Percentiles rank a stretch among this genome's conserved stretches.
Conservation (phyloP, 53 echinoderm and acorn worm species). For the Henricia sp. region DNA sequence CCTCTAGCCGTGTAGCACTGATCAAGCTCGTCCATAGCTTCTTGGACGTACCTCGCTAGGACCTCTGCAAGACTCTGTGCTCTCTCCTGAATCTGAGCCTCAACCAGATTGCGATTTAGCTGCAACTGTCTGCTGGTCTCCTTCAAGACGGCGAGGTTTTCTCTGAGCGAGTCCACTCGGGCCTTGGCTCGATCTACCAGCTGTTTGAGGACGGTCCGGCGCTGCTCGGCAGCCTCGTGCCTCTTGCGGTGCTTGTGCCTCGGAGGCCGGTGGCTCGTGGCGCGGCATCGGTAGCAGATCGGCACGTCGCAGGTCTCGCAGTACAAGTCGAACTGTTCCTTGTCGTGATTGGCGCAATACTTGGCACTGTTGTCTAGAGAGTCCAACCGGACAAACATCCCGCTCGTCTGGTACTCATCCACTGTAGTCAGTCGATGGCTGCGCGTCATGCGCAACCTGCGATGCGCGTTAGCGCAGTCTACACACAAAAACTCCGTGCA, state of each 20-base stretch:
- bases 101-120: constrained; percentile 70
- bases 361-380: constrained; percentile 74
- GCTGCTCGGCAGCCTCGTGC: constrained; percentile 69
- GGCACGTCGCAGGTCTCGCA: constrained; percentile 96
- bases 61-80: constrained; percentile 77
- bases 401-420: constrained; percentile 89
- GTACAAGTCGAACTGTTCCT: constrained; percentile 81
- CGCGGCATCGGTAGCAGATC: constrained; percentile 87
- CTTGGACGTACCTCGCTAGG: constrained; percentile 77
- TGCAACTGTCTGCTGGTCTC: constrained; percentile 81
- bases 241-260: constrained; percentile 75
- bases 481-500: constrained; percentile 89
- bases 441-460: constrained; percentile 83
- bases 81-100: constrained; percentile 72
- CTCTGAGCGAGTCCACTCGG: constrained; percentile 76
- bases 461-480: constrained; percentile 93
- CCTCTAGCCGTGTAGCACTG: constrained; percentile 71
- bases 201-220: constrained; percentile 66
- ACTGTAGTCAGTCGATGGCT: constrained; percentile 78
- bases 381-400: constrained; percentile 75
- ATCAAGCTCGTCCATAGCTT: constrained; percentile 77
- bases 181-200: constrained; percentile 74
- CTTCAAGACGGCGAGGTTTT: constrained; percentile 65
- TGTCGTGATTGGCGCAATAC: constrained; percentile 76
- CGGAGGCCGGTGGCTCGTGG: constrained; percentile 72